Evolutionary conservation across 1,140 invertebrate species (phyloP), one percentile per base, ranked within the genome.

Genomic region (Maconellicoccus hirsutus): DNA sequence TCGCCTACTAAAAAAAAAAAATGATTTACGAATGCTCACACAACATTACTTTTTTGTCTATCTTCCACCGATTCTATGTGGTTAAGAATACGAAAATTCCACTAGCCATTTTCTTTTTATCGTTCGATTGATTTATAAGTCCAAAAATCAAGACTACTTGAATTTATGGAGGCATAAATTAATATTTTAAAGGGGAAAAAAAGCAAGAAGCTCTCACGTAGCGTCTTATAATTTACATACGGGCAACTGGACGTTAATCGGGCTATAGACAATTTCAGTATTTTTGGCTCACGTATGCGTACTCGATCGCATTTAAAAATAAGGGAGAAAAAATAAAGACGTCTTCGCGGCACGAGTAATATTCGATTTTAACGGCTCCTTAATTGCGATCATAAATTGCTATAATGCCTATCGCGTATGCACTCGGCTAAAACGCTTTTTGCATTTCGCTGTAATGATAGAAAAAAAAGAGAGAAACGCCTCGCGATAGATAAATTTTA

Each of bases 401-500:
- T 19, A 16, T 16, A 33, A 12, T 33, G 29, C 12, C 29, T 33
- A 33, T 33, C 29, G 29, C 29, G 29, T 33, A 33, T 33, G 29
- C 29, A 33, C 29, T 33, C 29, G 29, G 29, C 3, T 33, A 33
- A 33, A 33, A 33, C 42, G 42, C n/a, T 19, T 14, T 19, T 52
- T 19, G 16, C 42, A 19, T 52, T 52, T 52, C 6, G 42, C 42
- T 16, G 42, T 16, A 16, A 6, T 3, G n/a, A 14, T 14, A 52
- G 42, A 52, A 12, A 4, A 66, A 12, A 66, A 66, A 22, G 59
- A 22, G 4, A 19, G 21, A 16, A 66, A 66, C 21, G 21, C 19
- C 52, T 59, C n/a, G 61, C 25, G 61, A 66, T 66, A 59, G 61
- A 66, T 66, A 66, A 66, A 66, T 66, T 66, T 66, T 66, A 66